Evolutionary conservation across 1,140 invertebrate genomes (phyloP), one percentile per base, ranked within the genome.

Genomic region (Papilio xuthus): DNA sequence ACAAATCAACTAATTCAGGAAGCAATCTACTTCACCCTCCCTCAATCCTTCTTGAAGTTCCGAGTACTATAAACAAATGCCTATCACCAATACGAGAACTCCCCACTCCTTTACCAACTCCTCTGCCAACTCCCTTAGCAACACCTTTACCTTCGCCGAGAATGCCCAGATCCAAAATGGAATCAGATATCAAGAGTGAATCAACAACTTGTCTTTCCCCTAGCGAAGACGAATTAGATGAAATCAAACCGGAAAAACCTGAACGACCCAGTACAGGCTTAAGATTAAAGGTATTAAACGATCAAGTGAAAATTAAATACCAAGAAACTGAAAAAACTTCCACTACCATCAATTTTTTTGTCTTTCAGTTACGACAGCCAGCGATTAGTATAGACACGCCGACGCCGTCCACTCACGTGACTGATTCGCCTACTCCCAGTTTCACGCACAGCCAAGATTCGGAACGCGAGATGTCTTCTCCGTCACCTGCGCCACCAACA

Each of bases 71-170:
- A 50, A 96, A 96, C 83, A 96, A 96, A 88, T 97, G 96, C 88
- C 94, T 97, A 73, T 97, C 96, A 42, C 96, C 96, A 0, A 97
- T 97, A 78, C 93, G 96, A 76, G 96, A 97, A 89, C 89, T 97
- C 73, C 96, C 96, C 2, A 96, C 96, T 7, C 96, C 96, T 60
- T 93, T 95, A 74, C 96, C 96, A 0, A 96, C 96, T 4, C 96
- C 96, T 50, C 94, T 95, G 75, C 96, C 94, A 81, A 96, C 96
- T 12, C 96, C 96, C 20, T 93, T 96, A 42, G 94, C 96, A 9
- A 96, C 96, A 2, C 96, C 96, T 1, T 89, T 96, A 23, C 90
- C 87, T 53, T 93, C 85, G 79, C 93, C 85, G 79, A 90, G 85
- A 80, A 93, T 92, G 93, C 94, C 86, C 28, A 85, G 89, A 78